phyloP scores from a whole-genome alignment of 2,888 invertebrate genomes.

The Drosophila robusta region DNA sequence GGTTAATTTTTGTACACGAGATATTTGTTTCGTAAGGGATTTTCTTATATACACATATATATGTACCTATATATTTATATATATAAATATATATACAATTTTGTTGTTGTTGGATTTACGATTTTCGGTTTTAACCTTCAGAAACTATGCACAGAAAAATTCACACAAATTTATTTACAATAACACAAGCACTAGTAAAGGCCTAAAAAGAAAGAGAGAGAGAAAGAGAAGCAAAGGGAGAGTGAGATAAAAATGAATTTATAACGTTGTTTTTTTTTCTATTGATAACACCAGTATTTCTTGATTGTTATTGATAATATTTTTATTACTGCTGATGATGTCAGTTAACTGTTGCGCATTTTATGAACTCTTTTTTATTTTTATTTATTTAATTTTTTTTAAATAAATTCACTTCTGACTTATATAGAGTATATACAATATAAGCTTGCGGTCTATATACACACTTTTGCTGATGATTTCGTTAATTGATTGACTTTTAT shows the following conservation, averaged over 20 bases:
- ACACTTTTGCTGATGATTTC: slow-evolving; percentile 51
- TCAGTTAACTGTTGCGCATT: slow-evolving; percentile 38
- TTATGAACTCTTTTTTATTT: slow-evolving; percentile 16
- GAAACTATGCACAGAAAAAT: slow-evolving; percentile 47
- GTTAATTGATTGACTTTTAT: slow-evolving; percentile 37
- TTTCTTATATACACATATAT: neutral
- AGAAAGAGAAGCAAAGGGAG: neutral
- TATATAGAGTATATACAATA: slow-evolving; percentile 2
- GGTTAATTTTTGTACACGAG: slow-evolving; percentile 41
- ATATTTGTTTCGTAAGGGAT: slow-evolving; percentile 62
- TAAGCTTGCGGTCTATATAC: slow-evolving; percentile 34
- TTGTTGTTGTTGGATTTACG: slow-evolving; percentile 12
- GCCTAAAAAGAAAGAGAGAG: slow-evolving; percentile 34
- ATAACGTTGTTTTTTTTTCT: neutral
- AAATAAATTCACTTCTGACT: neutral
- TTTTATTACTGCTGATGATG: slow-evolving; percentile 33
- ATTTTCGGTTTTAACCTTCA: slow-evolving; percentile 49
- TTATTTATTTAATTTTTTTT: neutral
- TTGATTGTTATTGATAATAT: slow-evolving; percentile 9
- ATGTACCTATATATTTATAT: neutral
- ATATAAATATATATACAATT: slow-evolving; percentile 4
- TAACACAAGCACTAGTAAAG: slow-evolving; percentile 53
- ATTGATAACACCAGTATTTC: slow-evolving; percentile 24
- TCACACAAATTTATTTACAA: slow-evolving; percentile 52
- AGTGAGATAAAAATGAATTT: slow-evolving; percentile 21